Percentiles rank a stretch among this genome's conserved stretches.
Evolutionary conservation across 2,797 vertebrate genomes (phyloP).

Genomic region (Syncerus caffer): DNA sequence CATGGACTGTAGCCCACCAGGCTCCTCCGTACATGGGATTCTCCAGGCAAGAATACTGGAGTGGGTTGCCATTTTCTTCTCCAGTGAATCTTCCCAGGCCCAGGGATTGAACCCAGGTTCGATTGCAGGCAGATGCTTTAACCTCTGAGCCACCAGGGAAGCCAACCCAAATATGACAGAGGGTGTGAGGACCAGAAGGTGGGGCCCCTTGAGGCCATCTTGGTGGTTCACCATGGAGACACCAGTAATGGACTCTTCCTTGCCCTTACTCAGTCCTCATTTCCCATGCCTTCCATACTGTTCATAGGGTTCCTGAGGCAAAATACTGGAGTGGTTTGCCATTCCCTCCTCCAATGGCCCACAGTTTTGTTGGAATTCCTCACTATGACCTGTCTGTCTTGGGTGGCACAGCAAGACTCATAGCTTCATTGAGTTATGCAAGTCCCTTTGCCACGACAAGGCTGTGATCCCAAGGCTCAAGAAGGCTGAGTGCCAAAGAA

Average conservation of each 20-base stretch:
- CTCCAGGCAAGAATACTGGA: too few species aligned
- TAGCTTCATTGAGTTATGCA: not conserved
- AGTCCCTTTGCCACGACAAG: not conserved
- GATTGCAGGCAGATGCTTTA: too few species aligned
- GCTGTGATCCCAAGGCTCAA: not conserved
- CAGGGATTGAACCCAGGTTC: too few species aligned
- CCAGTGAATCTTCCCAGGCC: too few species aligned
- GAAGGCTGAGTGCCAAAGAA: not conserved
- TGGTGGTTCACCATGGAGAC: accelerated
- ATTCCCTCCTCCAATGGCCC: not conserved
- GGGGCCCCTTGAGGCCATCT: not conserved
- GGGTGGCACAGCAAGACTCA: not conserved
- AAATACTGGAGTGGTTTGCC: not conserved
- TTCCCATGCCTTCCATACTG: not conserved
- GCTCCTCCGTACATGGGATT: too few species aligned
- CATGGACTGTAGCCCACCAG: too few species aligned
- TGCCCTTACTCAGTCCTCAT: accelerated
- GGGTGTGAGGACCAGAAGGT: not conserved
- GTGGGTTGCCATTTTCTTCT: too few species aligned
- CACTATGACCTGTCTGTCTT: not conserved
- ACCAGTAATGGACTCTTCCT: accelerated
- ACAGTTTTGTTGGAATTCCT: not conserved
- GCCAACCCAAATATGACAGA: not conserved
- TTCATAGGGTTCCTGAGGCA: not conserved
- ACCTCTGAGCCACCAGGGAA: too few species aligned